Evolutionary conservation across 2,888 invertebrate species (phyloP).

Genomic region (Octodonta nipae): DNA sequence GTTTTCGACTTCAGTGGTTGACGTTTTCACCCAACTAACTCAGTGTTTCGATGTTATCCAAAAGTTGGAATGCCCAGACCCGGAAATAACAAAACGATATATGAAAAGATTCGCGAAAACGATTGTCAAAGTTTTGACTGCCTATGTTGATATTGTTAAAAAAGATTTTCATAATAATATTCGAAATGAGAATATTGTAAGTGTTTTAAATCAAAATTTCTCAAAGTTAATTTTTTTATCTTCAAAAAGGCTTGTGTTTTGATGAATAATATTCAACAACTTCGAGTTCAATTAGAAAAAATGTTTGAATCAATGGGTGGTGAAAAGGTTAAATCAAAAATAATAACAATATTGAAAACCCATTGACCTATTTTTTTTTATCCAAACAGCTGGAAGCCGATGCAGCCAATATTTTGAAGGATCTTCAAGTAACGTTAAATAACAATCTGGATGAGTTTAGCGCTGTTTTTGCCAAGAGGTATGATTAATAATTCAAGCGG

Average conservation of each 20-base stretch:
- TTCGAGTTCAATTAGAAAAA: slow-evolving; percentile 94
- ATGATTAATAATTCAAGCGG: slow-evolving; percentile 81
- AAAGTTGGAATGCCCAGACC: slow-evolving; percentile 97
- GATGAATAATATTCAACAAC: slow-evolving; percentile 99
- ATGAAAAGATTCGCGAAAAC: slow-evolving; percentile 99
- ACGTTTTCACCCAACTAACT: slow-evolving; percentile 97
- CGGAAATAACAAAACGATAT: slow-evolving; percentile 96
- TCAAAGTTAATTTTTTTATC: no score
- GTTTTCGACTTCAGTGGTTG: slow-evolving; percentile 98
- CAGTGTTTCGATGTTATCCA: slow-evolving; percentile 99
- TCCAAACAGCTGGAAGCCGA: slow-evolving; percentile 85
- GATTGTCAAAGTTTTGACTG: slow-evolving; percentile 91
- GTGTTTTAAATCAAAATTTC: no score
- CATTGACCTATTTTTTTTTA: no score
- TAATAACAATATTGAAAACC: no score
- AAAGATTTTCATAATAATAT: slow-evolving; percentile 91
- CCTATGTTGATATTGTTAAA: slow-evolving; percentile 95
- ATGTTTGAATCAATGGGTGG: slow-evolving; percentile 99
- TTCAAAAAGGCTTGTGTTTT: slow-evolving; percentile 87
- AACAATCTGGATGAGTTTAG: slow-evolving; percentile 90
- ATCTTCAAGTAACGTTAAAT: slow-evolving; percentile 92
- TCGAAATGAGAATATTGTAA: slow-evolving; percentile 85
- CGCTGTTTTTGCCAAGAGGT: slow-evolving; percentile 84
- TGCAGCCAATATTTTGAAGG: slow-evolving; percentile 89
- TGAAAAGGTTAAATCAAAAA: no score